Conservation (phyloP, 2,113 vertebrate species). For the Martes martes region DNA sequence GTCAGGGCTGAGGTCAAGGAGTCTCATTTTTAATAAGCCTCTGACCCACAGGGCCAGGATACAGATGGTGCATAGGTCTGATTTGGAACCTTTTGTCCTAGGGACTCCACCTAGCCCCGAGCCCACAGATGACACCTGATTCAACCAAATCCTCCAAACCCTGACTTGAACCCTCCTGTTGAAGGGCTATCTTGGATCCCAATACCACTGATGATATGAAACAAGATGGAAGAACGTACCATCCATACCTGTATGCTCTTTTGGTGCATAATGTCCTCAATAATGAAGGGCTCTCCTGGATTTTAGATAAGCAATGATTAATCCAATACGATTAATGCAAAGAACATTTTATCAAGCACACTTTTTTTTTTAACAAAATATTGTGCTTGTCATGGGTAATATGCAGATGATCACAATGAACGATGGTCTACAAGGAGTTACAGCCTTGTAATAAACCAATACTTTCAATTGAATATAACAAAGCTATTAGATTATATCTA, state of each 20-base stretch:
- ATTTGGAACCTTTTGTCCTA: not conserved
- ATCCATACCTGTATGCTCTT: not conserved
- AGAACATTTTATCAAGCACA: not conserved
- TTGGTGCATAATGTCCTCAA: not conserved
- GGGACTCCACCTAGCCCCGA: not conserved
- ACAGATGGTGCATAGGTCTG: fast-evolving
- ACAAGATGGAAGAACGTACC: not conserved
- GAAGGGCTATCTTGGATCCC: not conserved
- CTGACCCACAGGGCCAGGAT: not conserved
- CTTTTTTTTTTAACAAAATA: not conserved
- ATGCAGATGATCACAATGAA: not conserved
- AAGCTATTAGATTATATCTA: not conserved
- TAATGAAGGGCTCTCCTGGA: not conserved
- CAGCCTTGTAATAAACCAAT: not conserved
- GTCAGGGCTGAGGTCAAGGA: not conserved
- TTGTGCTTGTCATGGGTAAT: not conserved
- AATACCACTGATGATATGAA: not conserved
- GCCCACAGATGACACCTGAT: not conserved
- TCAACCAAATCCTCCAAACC: not conserved
- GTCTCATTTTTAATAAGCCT: not conserved
- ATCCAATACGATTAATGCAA: not conserved
- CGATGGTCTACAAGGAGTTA: not conserved
- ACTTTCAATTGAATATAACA: not conserved
- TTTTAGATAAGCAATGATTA: not conserved
- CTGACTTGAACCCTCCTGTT: not conserved